Percentiles rank a stretch among this genome's conserved stretches.
Evolutionary conservation across 2,888 invertebrate genomes (phyloP).

Genomic region (Clusia tigrina): DNA sequence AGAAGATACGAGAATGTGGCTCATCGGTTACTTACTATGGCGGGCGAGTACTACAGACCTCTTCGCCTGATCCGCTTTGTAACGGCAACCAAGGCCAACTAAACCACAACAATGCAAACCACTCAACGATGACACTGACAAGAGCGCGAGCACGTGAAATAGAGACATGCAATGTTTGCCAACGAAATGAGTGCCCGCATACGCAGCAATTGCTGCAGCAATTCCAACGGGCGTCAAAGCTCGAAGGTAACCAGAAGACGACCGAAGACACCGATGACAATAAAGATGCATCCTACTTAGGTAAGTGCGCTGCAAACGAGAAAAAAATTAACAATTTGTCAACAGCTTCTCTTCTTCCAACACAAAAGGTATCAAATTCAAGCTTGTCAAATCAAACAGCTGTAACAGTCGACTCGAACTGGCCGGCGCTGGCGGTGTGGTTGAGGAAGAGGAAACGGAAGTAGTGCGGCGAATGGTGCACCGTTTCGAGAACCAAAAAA

Average conservation of each 20-base stretch:
- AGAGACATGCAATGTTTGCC: conserved; percentile 63
- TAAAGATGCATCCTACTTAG: conserved; percentile 47
- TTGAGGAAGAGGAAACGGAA: conserved; percentile 49
- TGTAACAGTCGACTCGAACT: conserved; percentile 84
- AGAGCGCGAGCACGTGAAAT: conserved; percentile 50
- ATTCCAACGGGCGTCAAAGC: conserved; percentile 34
- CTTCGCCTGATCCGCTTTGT: conserved; percentile 62
- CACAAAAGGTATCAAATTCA: conserved; percentile 76
- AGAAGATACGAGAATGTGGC: conserved; percentile 88
- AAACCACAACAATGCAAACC: conserved; percentile 64
- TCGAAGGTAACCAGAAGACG: conserved; percentile 8
- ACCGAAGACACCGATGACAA: conserved; percentile 5
- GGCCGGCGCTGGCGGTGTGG: conserved; percentile 69
- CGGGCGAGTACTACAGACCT: conserved; percentile 76
- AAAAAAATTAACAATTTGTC: background rate
- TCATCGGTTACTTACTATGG: conserved; percentile 90
- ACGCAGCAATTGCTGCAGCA: conserved; percentile 33
- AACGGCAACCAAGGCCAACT: conserved; percentile 40
- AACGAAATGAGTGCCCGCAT: conserved; percentile 48
- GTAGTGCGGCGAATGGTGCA: conserved; percentile 63
- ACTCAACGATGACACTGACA: conserved; percentile 62
- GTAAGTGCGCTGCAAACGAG: conserved; percentile 32
- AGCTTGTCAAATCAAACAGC: conserved; percentile 84
- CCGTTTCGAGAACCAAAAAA: conserved; percentile 57
- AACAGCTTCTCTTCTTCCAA: background rate